Base-by-base conservation (phyloP, 1,140 invertebrate genomes). In the Dendrolimus punctatus region DNA sequence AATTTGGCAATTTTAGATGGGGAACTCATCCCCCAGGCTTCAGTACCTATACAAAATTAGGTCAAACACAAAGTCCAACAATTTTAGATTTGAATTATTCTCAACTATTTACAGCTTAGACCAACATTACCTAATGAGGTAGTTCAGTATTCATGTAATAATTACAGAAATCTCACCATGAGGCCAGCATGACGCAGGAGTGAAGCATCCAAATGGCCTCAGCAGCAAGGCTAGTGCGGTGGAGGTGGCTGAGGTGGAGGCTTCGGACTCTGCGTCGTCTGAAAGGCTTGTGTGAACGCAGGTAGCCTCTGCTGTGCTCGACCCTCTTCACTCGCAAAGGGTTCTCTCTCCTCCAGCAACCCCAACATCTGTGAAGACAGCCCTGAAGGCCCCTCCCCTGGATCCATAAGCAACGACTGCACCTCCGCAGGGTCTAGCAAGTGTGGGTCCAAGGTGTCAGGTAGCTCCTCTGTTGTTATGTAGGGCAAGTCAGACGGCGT, bases 71-170 rank as follows among this genome's bases (percentile, higher is more conserved):
- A 66, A 71, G 61, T 65, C 66, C 65, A 66, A 57, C 51, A 61
- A 62, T 49, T 60, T 66, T 62, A 67, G 49, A 65, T 51, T 67
- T 62, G 49, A 48, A 73, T 68, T 63, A 64, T 57, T 71, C 63
- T 66, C 70, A 63, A 76, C 68, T 76, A 76, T 74, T 68, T 76
- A 77, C 73, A 80, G 70, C 71, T 82, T 76, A 82, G 67, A 71
- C 71, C 71, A 76, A 77, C 65, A 68, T 84, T 85, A 84, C 79
- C 76, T 84, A 85, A 58, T 82, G 82, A 85, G 82, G 82, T 85
- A 85, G 76, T 64, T 79, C 65, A 66, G 72, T 76, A 68, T 76
- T 64, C 63, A 74, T 64, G 64, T 69, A 78, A 73, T 80, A 81
- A 76, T 77, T 81, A 74, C 76, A 76, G 61, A 52, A 65, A 61